phyloP scores from a whole-genome alignment of 2,888 invertebrate species.

The Drosophila siamana region DNA sequence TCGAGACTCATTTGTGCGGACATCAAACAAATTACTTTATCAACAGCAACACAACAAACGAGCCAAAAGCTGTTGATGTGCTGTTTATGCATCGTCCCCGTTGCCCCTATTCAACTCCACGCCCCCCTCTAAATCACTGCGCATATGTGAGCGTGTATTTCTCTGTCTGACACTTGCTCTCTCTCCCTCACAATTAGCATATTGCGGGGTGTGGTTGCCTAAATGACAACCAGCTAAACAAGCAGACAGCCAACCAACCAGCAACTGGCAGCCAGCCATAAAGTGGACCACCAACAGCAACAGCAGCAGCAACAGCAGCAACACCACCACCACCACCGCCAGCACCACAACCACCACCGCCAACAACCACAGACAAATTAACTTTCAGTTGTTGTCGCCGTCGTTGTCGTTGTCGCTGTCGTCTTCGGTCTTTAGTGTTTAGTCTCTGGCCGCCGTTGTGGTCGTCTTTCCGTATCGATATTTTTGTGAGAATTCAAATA shows the following conservation, averaged over 20 bases:
- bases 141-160: not conserved
- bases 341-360: constrained; percentile 26
- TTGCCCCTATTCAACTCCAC: constrained; percentile 16
- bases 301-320: constrained; percentile 38
- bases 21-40: constrained; percentile 82
- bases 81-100: constrained; percentile 64
- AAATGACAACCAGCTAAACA: constrained; percentile 64
- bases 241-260: constrained; percentile 62
- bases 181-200: constrained; percentile 77
- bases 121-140: constrained; percentile 20
- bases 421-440: too few relatives aligned
- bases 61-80: constrained; percentile 76
- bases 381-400: constrained; percentile 59
- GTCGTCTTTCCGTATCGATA: constrained; percentile 51
- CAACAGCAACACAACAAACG: constrained; percentile 56
- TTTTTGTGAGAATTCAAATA: constrained; percentile 61
- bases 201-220: constrained; percentile 76
- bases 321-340: constrained; percentile 18
- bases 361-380: constrained; percentile 58
- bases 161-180: constrained; percentile 30
- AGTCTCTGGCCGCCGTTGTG: too few relatives aligned
- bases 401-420: not conserved
- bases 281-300: constrained; percentile 79
- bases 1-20: constrained; percentile 64
- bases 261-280: constrained; percentile 77